phyloP scores from a whole-genome alignment of 1,140 invertebrate genomes.

The Trigoniulus corallinus region DNA sequence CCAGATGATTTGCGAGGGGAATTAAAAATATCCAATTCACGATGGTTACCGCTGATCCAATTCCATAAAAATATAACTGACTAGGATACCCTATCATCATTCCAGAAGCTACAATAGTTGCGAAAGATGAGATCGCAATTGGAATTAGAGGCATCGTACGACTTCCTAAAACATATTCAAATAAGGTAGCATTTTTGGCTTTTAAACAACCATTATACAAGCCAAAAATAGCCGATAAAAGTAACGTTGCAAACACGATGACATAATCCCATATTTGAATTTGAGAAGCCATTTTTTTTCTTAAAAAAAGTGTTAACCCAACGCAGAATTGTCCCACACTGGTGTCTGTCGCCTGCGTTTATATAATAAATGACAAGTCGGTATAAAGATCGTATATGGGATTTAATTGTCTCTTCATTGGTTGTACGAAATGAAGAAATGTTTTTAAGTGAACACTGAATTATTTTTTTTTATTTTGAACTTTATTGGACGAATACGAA shows the following conservation, averaged over 20 bases:
- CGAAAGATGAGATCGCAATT: neutral
- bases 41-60: neutral
- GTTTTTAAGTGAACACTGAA: too few relatives aligned
- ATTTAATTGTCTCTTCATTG: too few relatives aligned
- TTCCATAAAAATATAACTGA: neutral
- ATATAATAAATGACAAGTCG: too few relatives aligned
- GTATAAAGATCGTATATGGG: too few relatives aligned
- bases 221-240: neutral
- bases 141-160: neutral
- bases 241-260: neutral
- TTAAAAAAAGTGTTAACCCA: too few relatives aligned
- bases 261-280: neutral
- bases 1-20: neutral
- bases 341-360: too few relatives aligned
- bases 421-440: too few relatives aligned
- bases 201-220: neutral
- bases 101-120: neutral
- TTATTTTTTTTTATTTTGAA: too few relatives aligned
- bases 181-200: neutral
- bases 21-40: neutral
- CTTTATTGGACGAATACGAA: too few relatives aligned
- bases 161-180: neutral
- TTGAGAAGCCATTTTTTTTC: too few relatives aligned
- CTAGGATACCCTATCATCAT: neutral
- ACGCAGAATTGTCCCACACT: too few relatives aligned